Evolutionary conservation across 2,888 invertebrate genomes (phyloP).

Genomic region (Apamea monoglypha): DNA sequence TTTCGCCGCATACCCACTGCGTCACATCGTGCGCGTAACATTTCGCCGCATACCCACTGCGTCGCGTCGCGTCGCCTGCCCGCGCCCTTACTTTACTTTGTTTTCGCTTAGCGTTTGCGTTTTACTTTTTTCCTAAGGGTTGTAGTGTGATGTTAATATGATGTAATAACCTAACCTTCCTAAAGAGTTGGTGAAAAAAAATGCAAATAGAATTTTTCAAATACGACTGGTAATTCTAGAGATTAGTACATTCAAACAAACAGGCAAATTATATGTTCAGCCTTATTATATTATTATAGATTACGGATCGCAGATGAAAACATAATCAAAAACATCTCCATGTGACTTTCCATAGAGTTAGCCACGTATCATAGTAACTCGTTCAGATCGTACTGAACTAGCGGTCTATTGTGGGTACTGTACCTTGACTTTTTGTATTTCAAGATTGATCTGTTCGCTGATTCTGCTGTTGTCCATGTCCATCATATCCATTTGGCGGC

Average conservation of each 20-base stretch:
- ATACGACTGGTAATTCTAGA: not conserved
- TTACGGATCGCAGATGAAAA: not conserved
- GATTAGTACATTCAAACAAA: not conserved
- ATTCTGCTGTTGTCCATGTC: slow-evolving; percentile 93
- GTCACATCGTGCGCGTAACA: no score
- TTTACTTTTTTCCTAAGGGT: not conserved
- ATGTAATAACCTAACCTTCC: no score
- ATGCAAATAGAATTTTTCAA: not conserved
- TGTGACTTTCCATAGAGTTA: not conserved
- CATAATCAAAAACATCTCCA: not conserved
- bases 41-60: no score
- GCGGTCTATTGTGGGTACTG: not conserved
- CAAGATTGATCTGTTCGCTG: slow-evolving; percentile 93
- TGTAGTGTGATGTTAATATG: not conserved
- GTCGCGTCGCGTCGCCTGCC: not conserved
- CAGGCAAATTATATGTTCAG: not conserved
- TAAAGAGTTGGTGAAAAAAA: not conserved
- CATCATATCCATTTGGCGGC: slow-evolving; percentile 92
- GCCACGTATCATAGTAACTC: not conserved
- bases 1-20: no score
- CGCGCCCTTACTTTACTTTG: not conserved
- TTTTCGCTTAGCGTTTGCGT: not conserved
- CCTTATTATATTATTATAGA: not conserved
- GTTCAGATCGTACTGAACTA: not conserved
- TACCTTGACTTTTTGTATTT: slow-evolving; percentile 92